Percentiles rank a stretch among this genome's conserved stretches.
phyloP scores from a whole-genome alignment of 2,113 vertebrate genomes.

The Hippolais icterina region DNA sequence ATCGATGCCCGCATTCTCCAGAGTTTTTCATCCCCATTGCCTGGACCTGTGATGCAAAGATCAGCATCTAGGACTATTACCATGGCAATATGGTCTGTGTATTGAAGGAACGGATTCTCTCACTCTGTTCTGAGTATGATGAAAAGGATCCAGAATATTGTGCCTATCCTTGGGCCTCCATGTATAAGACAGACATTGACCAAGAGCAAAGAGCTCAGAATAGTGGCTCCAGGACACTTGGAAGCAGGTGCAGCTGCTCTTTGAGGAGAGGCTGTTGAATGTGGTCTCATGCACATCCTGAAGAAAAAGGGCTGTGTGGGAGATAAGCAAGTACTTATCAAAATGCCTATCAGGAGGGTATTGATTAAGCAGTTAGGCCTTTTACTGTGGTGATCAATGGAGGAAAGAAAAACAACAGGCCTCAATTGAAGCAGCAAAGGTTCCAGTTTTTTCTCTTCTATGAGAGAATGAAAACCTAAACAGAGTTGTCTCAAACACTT shows the following conservation, averaged over 20 bases:
- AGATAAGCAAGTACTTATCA: neutral
- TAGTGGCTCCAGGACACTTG: neutral
- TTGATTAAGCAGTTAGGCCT: neutral
- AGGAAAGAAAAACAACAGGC: neutral
- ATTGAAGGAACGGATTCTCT: neutral
- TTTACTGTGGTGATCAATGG: neutral
- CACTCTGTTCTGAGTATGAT: neutral
- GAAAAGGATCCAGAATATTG: neutral
- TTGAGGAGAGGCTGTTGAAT: neutral
- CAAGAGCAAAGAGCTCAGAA: neutral
- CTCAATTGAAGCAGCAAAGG: neutral
- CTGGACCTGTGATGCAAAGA: neutral
- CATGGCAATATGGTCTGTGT: neutral
- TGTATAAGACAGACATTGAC: neutral
- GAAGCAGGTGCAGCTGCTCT: neutral
- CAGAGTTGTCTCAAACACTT: neutral
- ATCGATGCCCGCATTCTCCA: neutral
- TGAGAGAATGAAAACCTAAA: neutral
- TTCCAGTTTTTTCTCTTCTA: neutral
- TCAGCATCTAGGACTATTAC: neutral
- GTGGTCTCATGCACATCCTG: neutral
- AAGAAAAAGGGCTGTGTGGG: neutral
- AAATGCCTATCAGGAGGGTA: neutral
- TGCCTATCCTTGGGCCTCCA: too few species aligned
- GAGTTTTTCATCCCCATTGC: rapidly evolving